phyloP scores from a whole-genome alignment of 2,797 vertebrate species.

The Rhynchonycteris naso region DNA sequence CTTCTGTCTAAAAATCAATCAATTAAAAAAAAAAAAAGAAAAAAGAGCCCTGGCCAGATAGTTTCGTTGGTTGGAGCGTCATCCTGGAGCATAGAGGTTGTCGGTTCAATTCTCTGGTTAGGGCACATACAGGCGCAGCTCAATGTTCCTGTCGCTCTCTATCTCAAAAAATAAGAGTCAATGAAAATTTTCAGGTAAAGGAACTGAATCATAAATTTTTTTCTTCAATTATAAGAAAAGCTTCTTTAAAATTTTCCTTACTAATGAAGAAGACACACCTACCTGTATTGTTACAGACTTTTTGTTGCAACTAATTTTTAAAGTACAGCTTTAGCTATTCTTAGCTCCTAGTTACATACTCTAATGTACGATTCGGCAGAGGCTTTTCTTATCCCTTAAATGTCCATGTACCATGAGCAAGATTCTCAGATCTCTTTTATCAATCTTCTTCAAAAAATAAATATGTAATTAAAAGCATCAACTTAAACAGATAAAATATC shows the following conservation, averaged over 20 bases:
- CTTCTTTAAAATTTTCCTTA: slow-evolving; percentile 14
- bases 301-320: slow-evolving; percentile 37
- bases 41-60: too few species aligned
- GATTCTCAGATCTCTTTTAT: slow-evolving; percentile 31
- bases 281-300: neutral
- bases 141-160: too few species aligned
- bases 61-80: too few species aligned
- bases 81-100: too few species aligned
- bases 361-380: neutral
- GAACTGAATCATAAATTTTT: neutral
- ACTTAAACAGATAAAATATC: slow-evolving; percentile 75
- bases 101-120: too few species aligned
- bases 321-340: slow-evolving; percentile 22
- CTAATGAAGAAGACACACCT: neutral
- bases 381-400: neutral
- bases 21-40: too few species aligned
- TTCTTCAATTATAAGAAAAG: neutral
- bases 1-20: too few species aligned
- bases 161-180: neutral
- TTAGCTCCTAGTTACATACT: neutral
- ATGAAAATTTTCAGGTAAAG: neutral
- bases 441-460: neutral
- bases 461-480: slow-evolving; percentile 54
- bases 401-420: neutral
- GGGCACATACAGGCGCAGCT: too few species aligned